These are phyloP conservation scores for Cybosia mesomella DNA, from an alignment of 2,888 invertebrate species.

Conservation along the genomic window DNA sequence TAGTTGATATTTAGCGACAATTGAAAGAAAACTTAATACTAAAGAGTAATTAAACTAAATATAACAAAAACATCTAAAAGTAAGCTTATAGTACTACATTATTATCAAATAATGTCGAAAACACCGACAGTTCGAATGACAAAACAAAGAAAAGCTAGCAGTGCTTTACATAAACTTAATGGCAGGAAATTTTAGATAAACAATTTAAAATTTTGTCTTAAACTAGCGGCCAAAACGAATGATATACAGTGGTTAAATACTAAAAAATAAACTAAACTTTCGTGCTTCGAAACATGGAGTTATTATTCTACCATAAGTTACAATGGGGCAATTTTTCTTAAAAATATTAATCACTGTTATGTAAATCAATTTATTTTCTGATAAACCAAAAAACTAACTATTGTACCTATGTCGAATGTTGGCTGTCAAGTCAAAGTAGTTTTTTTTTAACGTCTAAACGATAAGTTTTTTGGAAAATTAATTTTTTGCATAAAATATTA, in stretches of 20 bases:
- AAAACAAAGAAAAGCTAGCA: background rate
- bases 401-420: no score
- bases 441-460: background rate
- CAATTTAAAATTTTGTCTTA: background rate
- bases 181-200: background rate
- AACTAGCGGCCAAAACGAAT: no score
- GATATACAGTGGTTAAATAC: background rate
- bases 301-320: background rate
- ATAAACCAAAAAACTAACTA: no score
- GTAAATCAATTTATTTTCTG: background rate
- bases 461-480: background rate
- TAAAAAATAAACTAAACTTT: background rate
- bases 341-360: background rate
- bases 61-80: conserved; percentile 18
- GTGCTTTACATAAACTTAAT: background rate
- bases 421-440: background rate
- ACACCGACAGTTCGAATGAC: background rate
- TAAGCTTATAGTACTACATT: conserved; percentile 7
- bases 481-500: background rate
- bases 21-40: conserved; percentile 17
- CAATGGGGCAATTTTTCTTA: background rate
- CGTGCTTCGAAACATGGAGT: background rate
- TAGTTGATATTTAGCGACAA: conserved; percentile 26
- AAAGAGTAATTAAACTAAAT: conserved; percentile 14
- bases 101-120: background rate